These are phyloP conservation scores for Onychomys arenicola DNA, from an alignment of 2,797 vertebrate species.

Conservation along the genomic window DNA sequence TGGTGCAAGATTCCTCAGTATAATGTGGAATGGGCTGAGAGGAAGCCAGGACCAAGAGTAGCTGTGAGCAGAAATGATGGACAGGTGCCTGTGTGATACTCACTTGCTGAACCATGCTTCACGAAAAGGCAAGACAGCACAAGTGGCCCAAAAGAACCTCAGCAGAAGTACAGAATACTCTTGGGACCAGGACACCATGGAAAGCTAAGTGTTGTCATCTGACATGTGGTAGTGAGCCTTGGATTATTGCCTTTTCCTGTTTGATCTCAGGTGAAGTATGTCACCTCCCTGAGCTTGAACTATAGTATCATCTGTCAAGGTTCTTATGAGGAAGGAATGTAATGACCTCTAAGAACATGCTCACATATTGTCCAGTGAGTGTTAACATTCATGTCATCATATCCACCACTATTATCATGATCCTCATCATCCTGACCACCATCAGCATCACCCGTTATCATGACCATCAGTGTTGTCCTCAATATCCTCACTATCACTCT, in stretches of 20 bases:
- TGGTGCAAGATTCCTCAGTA: no score
- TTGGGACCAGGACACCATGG: background rate
- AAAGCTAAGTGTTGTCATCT: background rate
- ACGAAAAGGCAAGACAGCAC: no score
- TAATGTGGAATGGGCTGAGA: accelerated
- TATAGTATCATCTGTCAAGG: no score
- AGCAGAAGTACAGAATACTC: background rate
- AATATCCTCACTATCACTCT: background rate
- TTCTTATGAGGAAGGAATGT: background rate
- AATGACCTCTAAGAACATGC: accelerated
- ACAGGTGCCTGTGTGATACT: no score
- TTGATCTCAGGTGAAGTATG: background rate
- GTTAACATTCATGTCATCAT: background rate
- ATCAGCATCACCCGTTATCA: background rate
- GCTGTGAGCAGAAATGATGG: accelerated
- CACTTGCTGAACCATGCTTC: background rate
- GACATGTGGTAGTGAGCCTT: background rate
- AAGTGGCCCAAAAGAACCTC: background rate
- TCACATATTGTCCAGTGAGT: accelerated
- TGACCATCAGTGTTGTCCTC: background rate
- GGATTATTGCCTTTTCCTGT: background rate
- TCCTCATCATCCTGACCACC: background rate
- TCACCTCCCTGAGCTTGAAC: background rate
- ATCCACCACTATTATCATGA: background rate
- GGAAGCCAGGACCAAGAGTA: background rate